Evolutionary conservation across 2,797 vertebrate genomes (phyloP).

Genomic region (Bovichtus variegatus): DNA sequence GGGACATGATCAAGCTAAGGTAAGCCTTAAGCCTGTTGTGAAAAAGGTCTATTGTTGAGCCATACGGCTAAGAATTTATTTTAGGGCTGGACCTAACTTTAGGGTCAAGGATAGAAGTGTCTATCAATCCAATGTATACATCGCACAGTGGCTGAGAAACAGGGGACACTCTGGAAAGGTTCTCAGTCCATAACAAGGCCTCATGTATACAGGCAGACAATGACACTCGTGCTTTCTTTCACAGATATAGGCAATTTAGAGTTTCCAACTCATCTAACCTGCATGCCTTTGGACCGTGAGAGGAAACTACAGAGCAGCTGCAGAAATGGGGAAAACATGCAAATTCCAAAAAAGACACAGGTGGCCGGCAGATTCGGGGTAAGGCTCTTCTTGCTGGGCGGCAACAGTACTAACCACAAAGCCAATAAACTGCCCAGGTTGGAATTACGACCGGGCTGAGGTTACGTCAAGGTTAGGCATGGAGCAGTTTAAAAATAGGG

Average conservation of each 20-base stretch:
- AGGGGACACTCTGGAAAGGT: neutral
- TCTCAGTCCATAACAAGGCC: neutral
- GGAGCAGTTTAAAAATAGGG: neutral
- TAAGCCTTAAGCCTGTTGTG: too few relatives aligned
- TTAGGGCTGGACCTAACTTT: neutral
- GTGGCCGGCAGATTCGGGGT: neutral
- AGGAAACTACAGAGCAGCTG: neutral
- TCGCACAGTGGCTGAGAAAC: neutral
- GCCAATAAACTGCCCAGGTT: neutral
- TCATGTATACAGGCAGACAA: neutral
- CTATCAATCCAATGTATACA: neutral
- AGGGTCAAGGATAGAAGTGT: neutral
- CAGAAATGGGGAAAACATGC: neutral
- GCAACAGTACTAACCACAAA: neutral
- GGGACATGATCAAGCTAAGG: too few relatives aligned
- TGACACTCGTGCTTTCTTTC: neutral
- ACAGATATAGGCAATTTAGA: neutral
- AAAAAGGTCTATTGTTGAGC: too few relatives aligned
- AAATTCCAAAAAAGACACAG: slow-evolving; percentile 9
- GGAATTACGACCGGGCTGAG: neutral
- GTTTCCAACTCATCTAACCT: slow-evolving; percentile 3
- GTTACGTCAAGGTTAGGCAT: neutral
- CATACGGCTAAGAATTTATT: neutral
- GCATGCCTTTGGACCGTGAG: neutral
- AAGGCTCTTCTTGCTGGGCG: neutral